These are phyloP conservation scores for Dendrocincla tyrannina DNA, from an alignment of 2,797 vertebrate genomes.

Conservation along the genomic window DNA sequence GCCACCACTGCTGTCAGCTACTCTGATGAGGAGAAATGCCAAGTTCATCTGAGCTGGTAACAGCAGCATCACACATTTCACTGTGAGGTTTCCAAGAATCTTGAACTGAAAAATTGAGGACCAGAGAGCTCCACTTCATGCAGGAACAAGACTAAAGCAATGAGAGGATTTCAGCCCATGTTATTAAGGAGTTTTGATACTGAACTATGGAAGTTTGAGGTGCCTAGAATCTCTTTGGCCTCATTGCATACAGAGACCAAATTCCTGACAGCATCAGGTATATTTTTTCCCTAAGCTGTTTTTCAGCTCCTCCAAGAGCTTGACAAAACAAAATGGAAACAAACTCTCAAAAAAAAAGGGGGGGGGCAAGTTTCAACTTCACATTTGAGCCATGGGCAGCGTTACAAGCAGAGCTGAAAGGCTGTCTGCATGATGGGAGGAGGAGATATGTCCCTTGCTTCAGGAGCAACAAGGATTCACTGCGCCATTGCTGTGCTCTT, in stretches of 20 bases:
- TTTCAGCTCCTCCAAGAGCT: neutral
- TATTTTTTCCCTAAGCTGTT: neutral
- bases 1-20: neutral
- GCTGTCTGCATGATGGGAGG: fast-evolving
- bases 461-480: neutral
- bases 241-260: neutral
- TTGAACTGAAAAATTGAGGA: neutral
- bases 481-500: too few relatives aligned
- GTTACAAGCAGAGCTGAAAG: neutral
- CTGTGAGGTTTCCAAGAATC: neutral
- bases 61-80: neutral
- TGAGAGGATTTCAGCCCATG: neutral
- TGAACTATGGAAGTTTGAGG: neutral
- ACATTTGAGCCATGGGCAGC: neutral
- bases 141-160: neutral
- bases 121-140: neutral
- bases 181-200: neutral
- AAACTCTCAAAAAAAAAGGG: neutral
- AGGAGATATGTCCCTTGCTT: fast-evolving
- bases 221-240: neutral
- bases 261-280: neutral
- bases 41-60: neutral
- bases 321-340: neutral
- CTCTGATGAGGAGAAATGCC: neutral
- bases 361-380: neutral